Evolutionary conservation across 2,888 invertebrate genomes (phyloP).

Genomic region (Cheilosia variabilis): DNA sequence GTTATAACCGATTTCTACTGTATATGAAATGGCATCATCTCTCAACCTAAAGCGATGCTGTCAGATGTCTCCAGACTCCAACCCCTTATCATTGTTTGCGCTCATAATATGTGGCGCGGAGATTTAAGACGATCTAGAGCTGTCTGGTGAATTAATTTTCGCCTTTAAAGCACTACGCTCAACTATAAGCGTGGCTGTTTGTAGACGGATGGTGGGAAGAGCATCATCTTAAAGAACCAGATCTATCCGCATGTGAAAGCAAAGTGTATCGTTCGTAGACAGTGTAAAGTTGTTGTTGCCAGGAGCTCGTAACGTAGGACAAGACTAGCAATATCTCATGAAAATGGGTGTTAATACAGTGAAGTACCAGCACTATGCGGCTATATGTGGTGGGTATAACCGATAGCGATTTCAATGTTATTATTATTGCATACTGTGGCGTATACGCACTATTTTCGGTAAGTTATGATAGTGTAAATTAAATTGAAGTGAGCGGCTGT

Average conservation of each 20-base stretch:
- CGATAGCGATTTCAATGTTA: neutral
- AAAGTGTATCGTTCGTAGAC: neutral
- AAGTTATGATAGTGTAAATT: neutral
- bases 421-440: neutral
- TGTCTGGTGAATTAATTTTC: neutral
- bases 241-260: conserved; percentile 11
- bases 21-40: conserved; percentile 6
- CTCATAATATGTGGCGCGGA: conserved; percentile 17
- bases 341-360: conserved; percentile 74
- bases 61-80: neutral
- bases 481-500: too few relatives aligned
- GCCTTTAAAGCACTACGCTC: conserved; percentile 15
- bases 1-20: too few relatives aligned
- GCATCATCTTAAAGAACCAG: neutral
- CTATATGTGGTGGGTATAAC: conserved; percentile 80
- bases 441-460: neutral
- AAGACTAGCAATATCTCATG: neutral
- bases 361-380: conserved; percentile 80
- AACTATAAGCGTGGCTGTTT: neutral
- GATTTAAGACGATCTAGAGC: conserved; percentile 1
- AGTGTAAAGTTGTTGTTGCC: neutral
- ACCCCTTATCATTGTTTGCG: conserved; percentile 27
- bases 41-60: conserved; percentile 3
- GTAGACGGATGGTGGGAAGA: neutral
- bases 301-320: neutral